Percentiles rank a stretch among this genome's conserved stretches.
Conservation (phyloP, 2,797 vertebrate genomes). For the Sciaenops ocellatus region DNA sequence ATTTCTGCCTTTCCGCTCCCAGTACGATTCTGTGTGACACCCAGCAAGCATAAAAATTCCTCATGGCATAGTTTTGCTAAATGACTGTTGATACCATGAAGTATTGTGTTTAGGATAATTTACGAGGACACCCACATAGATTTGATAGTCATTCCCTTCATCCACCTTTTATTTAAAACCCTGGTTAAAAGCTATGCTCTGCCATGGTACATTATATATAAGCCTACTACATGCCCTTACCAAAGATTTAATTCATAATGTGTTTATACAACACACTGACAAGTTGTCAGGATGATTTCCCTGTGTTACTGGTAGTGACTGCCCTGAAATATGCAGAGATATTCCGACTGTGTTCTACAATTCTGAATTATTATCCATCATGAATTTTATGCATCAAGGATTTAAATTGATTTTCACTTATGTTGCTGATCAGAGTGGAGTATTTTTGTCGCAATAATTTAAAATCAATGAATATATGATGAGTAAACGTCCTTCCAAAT, state of each 20-base stretch:
- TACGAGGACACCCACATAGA: slow-evolving; percentile 86
- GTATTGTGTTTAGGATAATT: slow-evolving; percentile 82
- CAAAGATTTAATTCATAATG: slow-evolving; percentile 79
- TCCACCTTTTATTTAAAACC: slow-evolving; percentile 84
- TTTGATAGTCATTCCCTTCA: slow-evolving; percentile 83
- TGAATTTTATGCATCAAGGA: slow-evolving; percentile 68
- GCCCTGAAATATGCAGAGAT: slow-evolving; percentile 75
- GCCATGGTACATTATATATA: slow-evolving; percentile 82
- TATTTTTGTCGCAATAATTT: slow-evolving; percentile 66
- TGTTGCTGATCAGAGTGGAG: slow-evolving; percentile 67
- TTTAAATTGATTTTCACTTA: slow-evolving; percentile 73
- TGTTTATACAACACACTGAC: slow-evolving; percentile 78
- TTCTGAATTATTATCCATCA: slow-evolving; percentile 71
- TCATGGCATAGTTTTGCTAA: slow-evolving; percentile 79
- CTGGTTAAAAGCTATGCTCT: slow-evolving; percentile 81
- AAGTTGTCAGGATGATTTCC: slow-evolving; percentile 78
- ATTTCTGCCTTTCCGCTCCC: slow-evolving; percentile 53
- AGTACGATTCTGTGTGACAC: slow-evolving; percentile 59
- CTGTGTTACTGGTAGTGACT: slow-evolving; percentile 51
- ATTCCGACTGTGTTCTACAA: slow-evolving; percentile 69
- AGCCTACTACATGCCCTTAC: slow-evolving; percentile 79
- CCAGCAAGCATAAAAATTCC: slow-evolving; percentile 73
- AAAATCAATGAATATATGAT: slow-evolving; percentile 78
- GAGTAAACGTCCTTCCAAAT: slow-evolving; percentile 61
- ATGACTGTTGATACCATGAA: slow-evolving; percentile 83